Conservation (phyloP, 2,888 invertebrate genomes). For the Muschampia plurimacula region DNA sequence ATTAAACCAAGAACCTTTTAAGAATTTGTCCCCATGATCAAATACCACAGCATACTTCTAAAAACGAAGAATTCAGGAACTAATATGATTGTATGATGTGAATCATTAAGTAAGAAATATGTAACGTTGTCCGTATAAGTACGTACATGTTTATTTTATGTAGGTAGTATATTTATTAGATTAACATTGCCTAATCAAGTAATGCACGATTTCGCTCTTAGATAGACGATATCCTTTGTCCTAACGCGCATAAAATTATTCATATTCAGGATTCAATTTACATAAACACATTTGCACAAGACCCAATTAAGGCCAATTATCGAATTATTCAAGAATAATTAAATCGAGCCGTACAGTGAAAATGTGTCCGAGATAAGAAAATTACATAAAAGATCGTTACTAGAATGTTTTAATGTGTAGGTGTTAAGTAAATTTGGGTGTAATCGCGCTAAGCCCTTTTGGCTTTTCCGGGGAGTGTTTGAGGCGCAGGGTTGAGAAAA, state of each 20-base stretch:
- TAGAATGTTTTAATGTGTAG: constrained; percentile 77
- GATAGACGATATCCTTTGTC: constrained; percentile 54
- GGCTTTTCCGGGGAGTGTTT: constrained; percentile 59
- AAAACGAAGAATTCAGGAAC: neutral
- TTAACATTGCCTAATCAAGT: constrained; percentile 58
- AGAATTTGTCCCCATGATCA: neutral
- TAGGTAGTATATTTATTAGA: constrained; percentile 50
- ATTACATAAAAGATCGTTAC: constrained; percentile 79
- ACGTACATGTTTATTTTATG: neutral
- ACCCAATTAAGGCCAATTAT: constrained; percentile 73
- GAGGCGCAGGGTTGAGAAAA: constrained; percentile 67
- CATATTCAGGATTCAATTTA: constrained; percentile 71
- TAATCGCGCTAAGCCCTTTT: constrained; percentile 82
- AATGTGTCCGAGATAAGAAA: constrained; percentile 69
- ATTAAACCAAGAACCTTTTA: neutral
- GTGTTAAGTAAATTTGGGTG: constrained; percentile 86
- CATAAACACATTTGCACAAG: constrained; percentile 72
- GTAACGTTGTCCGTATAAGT: neutral
- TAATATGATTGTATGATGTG: neutral
- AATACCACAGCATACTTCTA: neutral
- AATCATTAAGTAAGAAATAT: too few species aligned
- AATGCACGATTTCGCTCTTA: constrained; percentile 49
- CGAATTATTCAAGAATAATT: constrained; percentile 56
- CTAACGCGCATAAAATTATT: constrained; percentile 62
- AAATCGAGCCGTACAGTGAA: constrained; percentile 64